These are phyloP conservation scores for Bombylius major DNA, from an alignment of 2,888 invertebrate species.

Conservation along the genomic window DNA sequence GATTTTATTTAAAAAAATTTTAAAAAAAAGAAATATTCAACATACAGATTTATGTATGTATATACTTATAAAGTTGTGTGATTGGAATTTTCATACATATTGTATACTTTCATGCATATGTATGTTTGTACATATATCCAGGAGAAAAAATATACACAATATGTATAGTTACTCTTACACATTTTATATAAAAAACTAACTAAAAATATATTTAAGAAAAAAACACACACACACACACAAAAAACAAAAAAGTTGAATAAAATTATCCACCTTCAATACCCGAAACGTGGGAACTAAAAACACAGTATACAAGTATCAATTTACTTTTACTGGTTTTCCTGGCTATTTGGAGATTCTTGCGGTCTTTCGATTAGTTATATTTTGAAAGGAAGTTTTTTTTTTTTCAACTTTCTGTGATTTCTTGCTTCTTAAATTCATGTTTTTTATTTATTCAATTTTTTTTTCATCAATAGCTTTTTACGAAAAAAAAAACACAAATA, in stretches of 20 bases:
- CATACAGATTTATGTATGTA: no score
- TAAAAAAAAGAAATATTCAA: background rate
- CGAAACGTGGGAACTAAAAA: slow-evolving; percentile 15
- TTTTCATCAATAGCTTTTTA: no score
- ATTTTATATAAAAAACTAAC: background rate
- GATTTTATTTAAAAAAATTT: no score
- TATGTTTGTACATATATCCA: no score
- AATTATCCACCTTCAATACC: slow-evolving; percentile 9
- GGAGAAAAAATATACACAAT: no score
- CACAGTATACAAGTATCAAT: slow-evolving; percentile 15
- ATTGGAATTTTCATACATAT: background rate
- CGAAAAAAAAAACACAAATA: no score
- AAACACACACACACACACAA: background rate
- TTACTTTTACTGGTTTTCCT: slow-evolving; percentile 10
- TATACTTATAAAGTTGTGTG: background rate
- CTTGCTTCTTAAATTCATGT: no score
- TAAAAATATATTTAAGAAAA: slow-evolving; percentile 4
- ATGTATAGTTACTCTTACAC: no score
- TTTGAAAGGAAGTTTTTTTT: no score
- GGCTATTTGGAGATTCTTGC: background rate
- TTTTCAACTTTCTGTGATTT: no score
- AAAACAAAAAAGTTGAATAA: background rate
- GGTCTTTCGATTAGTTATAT: background rate
- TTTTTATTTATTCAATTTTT: no score
- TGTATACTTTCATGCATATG: background rate